Percentiles rank a stretch among this genome's conserved stretches.
Evolutionary conservation across 2,113 vertebrate genomes (phyloP).

Genomic region (Peucedramus taeniatus): DNA sequence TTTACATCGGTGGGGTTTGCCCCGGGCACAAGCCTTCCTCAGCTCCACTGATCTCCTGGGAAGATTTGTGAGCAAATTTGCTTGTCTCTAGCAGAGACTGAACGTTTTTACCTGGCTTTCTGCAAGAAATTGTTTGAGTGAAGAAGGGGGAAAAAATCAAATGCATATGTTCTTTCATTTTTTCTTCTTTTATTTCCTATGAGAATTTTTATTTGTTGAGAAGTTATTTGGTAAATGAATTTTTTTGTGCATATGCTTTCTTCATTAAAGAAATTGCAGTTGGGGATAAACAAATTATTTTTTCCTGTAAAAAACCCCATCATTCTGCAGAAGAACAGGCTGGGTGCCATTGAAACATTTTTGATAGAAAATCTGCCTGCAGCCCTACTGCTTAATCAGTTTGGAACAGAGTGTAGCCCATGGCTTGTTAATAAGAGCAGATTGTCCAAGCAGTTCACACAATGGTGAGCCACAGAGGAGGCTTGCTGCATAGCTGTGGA

Average conservation of each 20-base stretch:
- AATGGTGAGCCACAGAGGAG: slow-evolving; percentile 19
- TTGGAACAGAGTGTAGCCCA: slow-evolving; percentile 21
- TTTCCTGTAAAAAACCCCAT: neutral
- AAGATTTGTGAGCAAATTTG: neutral
- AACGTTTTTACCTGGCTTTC: neutral
- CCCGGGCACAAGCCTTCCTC: neutral
- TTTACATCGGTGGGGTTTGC: neutral
- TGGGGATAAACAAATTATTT: neutral
- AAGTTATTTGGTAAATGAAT: neutral
- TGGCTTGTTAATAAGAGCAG: slow-evolving; percentile 54
- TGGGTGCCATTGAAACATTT: slow-evolving; percentile 12
- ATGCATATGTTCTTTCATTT: neutral
- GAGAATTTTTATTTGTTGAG: neutral
- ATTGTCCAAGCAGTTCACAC: neutral
- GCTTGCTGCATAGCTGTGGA: neutral
- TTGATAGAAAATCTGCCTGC: slow-evolving; percentile 47
- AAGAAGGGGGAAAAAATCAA: neutral
- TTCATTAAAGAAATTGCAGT: neutral
- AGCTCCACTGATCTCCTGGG: slow-evolving; percentile 16
- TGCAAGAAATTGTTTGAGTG: neutral
- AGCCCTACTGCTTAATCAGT: slow-evolving; percentile 39
- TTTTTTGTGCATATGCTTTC: neutral
- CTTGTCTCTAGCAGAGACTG: neutral
- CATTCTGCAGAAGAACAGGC: neutral
- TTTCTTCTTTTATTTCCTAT: neutral